phyloP scores from a whole-genome alignment of 1,140 invertebrate genomes.

The Streblospio benedicti region DNA sequence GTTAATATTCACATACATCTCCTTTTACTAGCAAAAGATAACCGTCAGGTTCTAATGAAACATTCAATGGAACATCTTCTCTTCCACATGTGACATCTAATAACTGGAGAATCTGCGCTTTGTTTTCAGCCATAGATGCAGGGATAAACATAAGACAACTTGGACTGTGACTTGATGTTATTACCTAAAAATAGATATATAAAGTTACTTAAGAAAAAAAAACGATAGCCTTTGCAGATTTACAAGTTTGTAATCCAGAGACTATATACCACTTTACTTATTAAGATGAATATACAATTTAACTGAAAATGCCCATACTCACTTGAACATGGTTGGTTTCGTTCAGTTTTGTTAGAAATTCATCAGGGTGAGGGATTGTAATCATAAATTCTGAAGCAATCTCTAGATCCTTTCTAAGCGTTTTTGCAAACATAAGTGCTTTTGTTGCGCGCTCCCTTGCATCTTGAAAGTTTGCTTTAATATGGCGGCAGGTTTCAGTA shows the following conservation, averaged over 20 bases:
- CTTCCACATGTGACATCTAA: constrained; percentile 44
- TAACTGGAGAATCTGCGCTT: constrained; percentile 34
- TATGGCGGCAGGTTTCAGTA: constrained; percentile 64
- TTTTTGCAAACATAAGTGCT: constrained; percentile 68
- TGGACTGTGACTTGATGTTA: constrained; percentile 35
- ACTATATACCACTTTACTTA: too few relatives aligned
- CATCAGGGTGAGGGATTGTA: constrained; percentile 27
- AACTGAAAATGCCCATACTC: neutral
- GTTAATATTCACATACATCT: neutral
- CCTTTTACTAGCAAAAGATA: constrained; percentile 45
- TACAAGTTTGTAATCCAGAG: too few relatives aligned
- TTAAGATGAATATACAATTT: too few relatives aligned
- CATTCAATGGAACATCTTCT: constrained; percentile 27
- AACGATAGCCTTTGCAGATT: too few relatives aligned
- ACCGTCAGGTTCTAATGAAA: constrained; percentile 23
- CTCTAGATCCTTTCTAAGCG: constrained; percentile 62
- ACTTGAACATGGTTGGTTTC: constrained; percentile 42
- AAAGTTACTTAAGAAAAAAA: too few relatives aligned
- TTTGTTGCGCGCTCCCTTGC: constrained; percentile 70
- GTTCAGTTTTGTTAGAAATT: constrained; percentile 43
- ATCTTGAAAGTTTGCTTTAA: constrained; percentile 68
- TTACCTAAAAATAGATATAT: too few relatives aligned
- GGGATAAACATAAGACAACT: constrained; percentile 50
- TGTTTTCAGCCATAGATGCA: constrained; percentile 30
- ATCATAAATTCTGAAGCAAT: constrained; percentile 51